Evolutionary conservation across 2,888 invertebrate species (phyloP).

Genomic region (Nephrocerus scutellatus): DNA sequence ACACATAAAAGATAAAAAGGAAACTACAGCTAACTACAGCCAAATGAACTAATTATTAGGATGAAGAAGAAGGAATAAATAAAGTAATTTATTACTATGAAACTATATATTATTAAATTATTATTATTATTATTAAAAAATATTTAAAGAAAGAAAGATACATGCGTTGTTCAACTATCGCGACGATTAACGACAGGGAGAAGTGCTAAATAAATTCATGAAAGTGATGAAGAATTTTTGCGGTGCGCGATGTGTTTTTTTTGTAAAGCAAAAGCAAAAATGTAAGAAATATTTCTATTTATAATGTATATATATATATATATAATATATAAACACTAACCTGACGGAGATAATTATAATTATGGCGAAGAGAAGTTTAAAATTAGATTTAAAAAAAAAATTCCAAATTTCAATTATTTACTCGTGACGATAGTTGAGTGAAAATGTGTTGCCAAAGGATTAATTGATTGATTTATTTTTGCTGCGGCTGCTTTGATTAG

Average conservation of each 20-base stretch:
- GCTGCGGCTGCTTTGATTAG: too few species aligned
- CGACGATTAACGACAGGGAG: too few species aligned
- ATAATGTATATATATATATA: conserved; percentile 11
- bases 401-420: conserved; percentile 22
- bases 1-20: conserved; percentile 12
- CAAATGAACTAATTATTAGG: conserved; percentile 40
- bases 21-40: conserved; percentile 40
- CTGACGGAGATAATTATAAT: neutral
- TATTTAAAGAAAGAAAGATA: conserved; percentile 30
- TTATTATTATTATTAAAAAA: conserved; percentile 20
- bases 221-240: too few species aligned
- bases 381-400: conserved; percentile 7
- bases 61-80: conserved; percentile 18
- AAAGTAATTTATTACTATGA: conserved; percentile 34
- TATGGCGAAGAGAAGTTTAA: too few species aligned
- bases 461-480: too few species aligned
- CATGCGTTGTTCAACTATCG: too few species aligned
- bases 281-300: conserved; percentile 26
- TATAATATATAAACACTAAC: conserved; percentile 6
- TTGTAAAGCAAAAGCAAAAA: conserved; percentile 20
- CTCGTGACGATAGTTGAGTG: too few species aligned
- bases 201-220: too few species aligned
- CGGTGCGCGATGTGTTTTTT: too few species aligned
- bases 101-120: conserved; percentile 29
- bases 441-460: too few species aligned